Evolutionary conservation across 2,888 invertebrate species (phyloP), one percentile per base, ranked within the genome.

Genomic region (Bugulina stolonifera): DNA sequence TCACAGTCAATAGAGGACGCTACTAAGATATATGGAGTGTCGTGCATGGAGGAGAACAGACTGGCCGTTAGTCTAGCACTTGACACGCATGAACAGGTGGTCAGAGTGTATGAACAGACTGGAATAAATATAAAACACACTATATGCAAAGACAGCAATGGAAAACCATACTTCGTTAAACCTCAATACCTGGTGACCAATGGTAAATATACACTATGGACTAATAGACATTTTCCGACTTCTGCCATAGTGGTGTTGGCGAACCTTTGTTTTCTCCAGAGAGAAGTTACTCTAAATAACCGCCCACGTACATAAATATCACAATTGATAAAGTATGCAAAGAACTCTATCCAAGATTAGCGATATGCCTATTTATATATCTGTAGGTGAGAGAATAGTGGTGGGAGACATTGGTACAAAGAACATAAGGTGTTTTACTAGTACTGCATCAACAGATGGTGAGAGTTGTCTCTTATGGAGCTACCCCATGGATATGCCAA

Each of bases 401-500:
- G 64, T 64, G 34, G 64, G 64, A 64, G 64, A 64, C n/a, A 27
- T 64, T 25, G 64, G 64, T 10, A 64, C 64, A 2, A 64, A 64
- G 32, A 64, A 32, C 34, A 25, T 64, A 3, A 64, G 32, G n/a
- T 27, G 64, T 27, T 57, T 57, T 25, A 57, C 22, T 25, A n/a
- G n/a, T n/a, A n/a, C n/a, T n/a, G n/a, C n/a, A n/a, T n/a, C n/a
- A n/a, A 57, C 57, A 57, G 22, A 57, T n/a, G 3, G n/a, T n/a
- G 64, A 32, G 5, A 64, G 5, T 32, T 5, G 27, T 14, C 32
- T 64, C 10, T 27, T 64, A 18, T 64, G 64, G 64, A 32, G 29
- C 5, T 64, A 64, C 32, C 22, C 14, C 14, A 64, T 64, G 64
- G 64, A 64, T 32, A 64, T 64, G 64, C 64, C 64, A 10, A 25